phyloP scores from a whole-genome alignment of 2,888 invertebrate species.

The Hydrotaea cyrtoneurina region DNA sequence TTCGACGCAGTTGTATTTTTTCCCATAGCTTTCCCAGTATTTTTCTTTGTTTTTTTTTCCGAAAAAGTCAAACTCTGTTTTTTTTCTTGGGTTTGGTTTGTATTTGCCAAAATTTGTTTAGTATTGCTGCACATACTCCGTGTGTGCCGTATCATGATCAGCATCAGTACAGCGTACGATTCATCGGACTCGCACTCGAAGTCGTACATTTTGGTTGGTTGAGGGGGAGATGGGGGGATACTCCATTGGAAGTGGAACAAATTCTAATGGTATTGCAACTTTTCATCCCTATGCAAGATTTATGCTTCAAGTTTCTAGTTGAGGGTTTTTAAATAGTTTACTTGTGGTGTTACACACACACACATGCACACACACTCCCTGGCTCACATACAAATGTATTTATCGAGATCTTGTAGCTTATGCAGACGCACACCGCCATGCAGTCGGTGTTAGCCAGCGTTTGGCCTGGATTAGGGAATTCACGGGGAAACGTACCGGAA shows the following conservation, averaged over 20 bases:
- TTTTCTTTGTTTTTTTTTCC: not conserved
- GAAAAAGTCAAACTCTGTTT: not conserved
- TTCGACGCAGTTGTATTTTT: slow-evolving; percentile 46
- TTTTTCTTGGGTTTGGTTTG: not conserved
- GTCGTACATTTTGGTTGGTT: not conserved
- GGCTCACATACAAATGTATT: slow-evolving; percentile 11
- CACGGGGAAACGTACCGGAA: slow-evolving; percentile 50
- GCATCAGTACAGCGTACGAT: not conserved
- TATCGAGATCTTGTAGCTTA: slow-evolving; percentile 45
- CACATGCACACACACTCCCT: not conserved
- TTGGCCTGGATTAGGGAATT: not conserved
- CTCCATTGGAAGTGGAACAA: slow-evolving; percentile 22
- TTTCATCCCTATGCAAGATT: slow-evolving; percentile 62
- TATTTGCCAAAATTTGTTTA: slow-evolving; percentile 53
- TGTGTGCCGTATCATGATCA: slow-evolving; percentile 23
- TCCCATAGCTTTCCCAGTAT: not conserved
- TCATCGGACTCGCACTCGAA: not conserved
- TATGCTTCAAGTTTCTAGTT: slow-evolving; percentile 59
- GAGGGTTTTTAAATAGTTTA: slow-evolving; percentile 57
- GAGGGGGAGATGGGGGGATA: too few species aligned
- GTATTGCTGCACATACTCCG: slow-evolving; percentile 36
- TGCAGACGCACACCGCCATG: not conserved
- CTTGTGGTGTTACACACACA: slow-evolving; percentile 43
- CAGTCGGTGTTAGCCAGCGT: too few species aligned
- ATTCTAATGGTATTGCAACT: slow-evolving; percentile 57